Percentiles rank a stretch among this genome's conserved stretches.
These are phyloP conservation scores for Dryobates pubescens DNA, from an alignment of 2,797 vertebrate species.

Conservation along the genomic window DNA sequence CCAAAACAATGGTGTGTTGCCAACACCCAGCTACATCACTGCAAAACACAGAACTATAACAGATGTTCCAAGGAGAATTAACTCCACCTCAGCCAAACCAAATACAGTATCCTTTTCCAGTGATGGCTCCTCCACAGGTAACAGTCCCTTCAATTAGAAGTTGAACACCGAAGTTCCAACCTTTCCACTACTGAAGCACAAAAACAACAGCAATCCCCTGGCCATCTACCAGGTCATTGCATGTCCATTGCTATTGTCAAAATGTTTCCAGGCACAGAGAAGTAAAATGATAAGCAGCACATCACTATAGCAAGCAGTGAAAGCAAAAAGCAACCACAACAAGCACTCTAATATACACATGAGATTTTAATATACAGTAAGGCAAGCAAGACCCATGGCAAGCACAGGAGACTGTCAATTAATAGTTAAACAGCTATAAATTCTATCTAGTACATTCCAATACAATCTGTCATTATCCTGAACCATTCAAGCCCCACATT, in stretches of 20 bases:
- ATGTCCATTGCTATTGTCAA: background rate
- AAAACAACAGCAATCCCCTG: background rate
- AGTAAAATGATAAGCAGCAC: background rate
- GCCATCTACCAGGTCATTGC: background rate
- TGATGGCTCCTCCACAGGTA: background rate
- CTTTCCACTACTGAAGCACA: background rate
- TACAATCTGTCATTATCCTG: background rate
- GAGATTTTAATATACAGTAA: background rate
- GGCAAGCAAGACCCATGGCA: background rate
- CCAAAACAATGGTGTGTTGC: too few relatives aligned
- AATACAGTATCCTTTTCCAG: background rate
- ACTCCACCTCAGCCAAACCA: too few relatives aligned
- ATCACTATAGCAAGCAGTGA: background rate
- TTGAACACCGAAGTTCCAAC: background rate
- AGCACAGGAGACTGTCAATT: background rate
- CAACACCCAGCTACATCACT: too few relatives aligned
- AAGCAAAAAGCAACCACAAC: background rate
- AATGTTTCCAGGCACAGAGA: background rate
- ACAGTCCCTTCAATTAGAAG: background rate
- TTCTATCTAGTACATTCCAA: background rate
- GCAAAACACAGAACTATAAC: too few relatives aligned
- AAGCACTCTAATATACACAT: background rate
- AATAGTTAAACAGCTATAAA: background rate
- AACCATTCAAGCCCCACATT: background rate
- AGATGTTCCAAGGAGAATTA: too few relatives aligned